Evolutionary conservation across 2,797 vertebrate genomes (phyloP), one percentile per base, ranked within the genome.

Genomic region (Poeciliopsis infans): DNA sequence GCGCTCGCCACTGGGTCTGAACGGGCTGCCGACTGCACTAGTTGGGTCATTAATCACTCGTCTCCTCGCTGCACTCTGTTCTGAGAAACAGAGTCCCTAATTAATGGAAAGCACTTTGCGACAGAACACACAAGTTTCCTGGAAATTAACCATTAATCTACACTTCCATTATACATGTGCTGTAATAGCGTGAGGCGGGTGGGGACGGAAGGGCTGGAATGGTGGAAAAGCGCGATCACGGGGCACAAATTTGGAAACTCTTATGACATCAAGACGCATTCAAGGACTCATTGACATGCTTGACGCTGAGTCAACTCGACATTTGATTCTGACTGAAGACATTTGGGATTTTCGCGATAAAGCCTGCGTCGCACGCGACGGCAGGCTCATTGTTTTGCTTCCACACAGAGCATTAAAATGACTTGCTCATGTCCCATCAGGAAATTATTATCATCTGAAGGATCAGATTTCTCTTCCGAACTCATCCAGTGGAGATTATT

Each of bases 91-190:
- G 74, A 88, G 85, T 83, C 83, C 82, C 85, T 89, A 94, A 95
- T 95, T 94, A 92, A 94, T 91, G 94, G 94, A 93, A 91, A 93
- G 91, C 89, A 91, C 89, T 93, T 89, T 91, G 91, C 90, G 91
- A 93, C 93, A 94, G 83, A 89, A 89, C 87, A 76, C 81, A 79
- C 75, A 85, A 85, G 90, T 95, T 95, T 94, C 94, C 92, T 92
- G 94, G 94, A 95, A 95, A 94, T 82, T 84, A 94, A 87, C 79
- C 90, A 93, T 94, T 91, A 80, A 89, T 93, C 93, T 91, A 79
- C 83, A 85, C 80, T 86, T 87, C 94, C 73, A 81, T 91, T 82
- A 82, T 77, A 91, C 86, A 89, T 88, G 85, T 92, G 25, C 41
- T 45, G 66, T 43, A 92, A 91, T 89, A 86, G 88, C 46, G 79